Base-by-base conservation (phyloP, 2,888 invertebrate genomes). In the Dyspetes luteomarginatus region DNA sequence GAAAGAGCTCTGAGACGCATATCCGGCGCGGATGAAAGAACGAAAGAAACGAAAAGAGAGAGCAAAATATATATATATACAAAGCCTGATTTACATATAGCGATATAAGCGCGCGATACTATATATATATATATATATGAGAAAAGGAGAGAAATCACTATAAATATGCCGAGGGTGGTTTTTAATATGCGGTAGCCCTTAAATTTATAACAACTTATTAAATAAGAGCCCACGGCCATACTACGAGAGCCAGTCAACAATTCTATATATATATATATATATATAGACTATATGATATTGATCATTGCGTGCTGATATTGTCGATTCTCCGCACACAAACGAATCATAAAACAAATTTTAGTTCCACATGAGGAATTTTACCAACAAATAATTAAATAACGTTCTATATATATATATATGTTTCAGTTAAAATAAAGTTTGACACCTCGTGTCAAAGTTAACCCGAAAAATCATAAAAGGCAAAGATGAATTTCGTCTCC, bases 181-280 rank as follows among this genome's bases (percentile, higher is more conserved):
- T 83, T 85, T 89, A 87, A 88, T 87, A 88, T 88, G 89, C 89
- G 86, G 89, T 89, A 89, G 89, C 89, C 84, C 85, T 86, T 86
- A 89, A 86, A 89, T 89, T 89, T 88, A 89, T 87, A 89, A 89
- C 88, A 88, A 89, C 86, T 89, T 89, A 89, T 89, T 89, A 88
- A 89, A 89, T 87, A 89, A 89, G 86, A 82, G 85, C 89, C 85
- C 83, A 77, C 36, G 89, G 89, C 84, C 83, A 83, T 88, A 85
- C 85, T 73, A 76, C 43, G 26, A 12, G 60, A 36, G 43, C 60
- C n/a, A n/a, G n/a, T n/a, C n/a, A n/a, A n/a, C n/a, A n/a, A n/a
- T n/a, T n/a, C n/a, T n/a, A n/a, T n/a, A 26, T 45, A 56, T 48
- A 4, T 60, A 28, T 43, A 30, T 36, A 43, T 24, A 28, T 19